Evolutionary conservation across 2,888 invertebrate species (phyloP).

Genomic region (Caenorhabditis sp.): DNA sequence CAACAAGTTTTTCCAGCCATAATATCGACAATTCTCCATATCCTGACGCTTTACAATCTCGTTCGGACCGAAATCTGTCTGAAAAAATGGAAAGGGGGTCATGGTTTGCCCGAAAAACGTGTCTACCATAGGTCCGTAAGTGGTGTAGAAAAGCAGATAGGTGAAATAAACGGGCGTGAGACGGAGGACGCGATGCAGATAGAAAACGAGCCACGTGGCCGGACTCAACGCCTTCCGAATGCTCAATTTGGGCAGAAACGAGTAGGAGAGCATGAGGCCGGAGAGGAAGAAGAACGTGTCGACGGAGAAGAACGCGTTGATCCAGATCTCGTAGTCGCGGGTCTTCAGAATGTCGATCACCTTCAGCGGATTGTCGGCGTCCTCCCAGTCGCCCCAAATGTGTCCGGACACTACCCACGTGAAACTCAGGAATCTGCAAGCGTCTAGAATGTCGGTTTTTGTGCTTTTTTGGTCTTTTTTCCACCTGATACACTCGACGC

Average conservation of each 20-base stretch:
- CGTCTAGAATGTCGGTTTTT: background rate
- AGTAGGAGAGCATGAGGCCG: constrained; percentile 62
- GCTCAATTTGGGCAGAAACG: constrained; percentile 39
- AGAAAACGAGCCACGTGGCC: constrained; percentile 52
- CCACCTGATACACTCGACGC: constrained; percentile 48
- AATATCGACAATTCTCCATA: constrained; percentile 48
- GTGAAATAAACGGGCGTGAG: constrained; percentile 53
- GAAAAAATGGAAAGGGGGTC: background rate
- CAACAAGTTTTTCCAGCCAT: constrained; percentile 60
- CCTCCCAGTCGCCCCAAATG: constrained; percentile 40
- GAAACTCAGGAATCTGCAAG: constrained; percentile 65
- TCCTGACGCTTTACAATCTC: constrained; percentile 26
- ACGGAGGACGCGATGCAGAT: constrained; percentile 55
- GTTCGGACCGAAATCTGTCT: constrained; percentile 51
- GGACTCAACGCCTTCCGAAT: constrained; percentile 29
- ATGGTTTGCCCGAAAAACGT: background rate
- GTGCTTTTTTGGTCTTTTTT: constrained; percentile 41
- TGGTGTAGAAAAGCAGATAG: constrained; percentile 51
- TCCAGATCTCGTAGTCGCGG: constrained; percentile 57
- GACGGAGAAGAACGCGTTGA: constrained; percentile 66
- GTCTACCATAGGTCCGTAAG: constrained; percentile 43
- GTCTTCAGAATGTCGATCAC: constrained; percentile 47
- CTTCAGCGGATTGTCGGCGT: constrained; percentile 54
- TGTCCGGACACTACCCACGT: constrained; percentile 67
- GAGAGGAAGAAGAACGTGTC: constrained; percentile 71